Evolutionary conservation across 2,888 invertebrate genomes (phyloP).

Genomic region (Pristionchus mayeri): DNA sequence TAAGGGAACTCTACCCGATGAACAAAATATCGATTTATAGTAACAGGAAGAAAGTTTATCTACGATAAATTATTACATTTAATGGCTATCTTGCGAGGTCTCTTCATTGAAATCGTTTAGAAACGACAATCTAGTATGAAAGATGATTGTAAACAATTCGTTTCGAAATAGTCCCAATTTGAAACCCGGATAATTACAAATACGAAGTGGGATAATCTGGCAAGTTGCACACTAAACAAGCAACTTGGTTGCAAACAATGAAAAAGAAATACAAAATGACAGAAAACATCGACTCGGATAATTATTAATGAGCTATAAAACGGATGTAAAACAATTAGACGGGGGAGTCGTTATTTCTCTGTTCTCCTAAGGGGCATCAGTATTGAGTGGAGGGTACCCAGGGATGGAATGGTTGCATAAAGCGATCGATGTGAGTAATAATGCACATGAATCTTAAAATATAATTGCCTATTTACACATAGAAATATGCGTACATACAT

Average conservation of each 20-base stretch:
- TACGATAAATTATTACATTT: not conserved
- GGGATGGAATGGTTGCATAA: conserved; percentile 22
- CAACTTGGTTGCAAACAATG: not conserved
- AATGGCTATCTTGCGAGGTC: conserved; percentile 4
- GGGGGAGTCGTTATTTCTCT: not conserved
- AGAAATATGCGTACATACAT: not conserved
- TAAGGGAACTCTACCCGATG: not conserved
- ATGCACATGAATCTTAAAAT: not conserved
- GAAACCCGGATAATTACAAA: conserved; percentile 17
- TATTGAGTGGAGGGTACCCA: conserved; percentile 15
- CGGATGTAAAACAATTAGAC: no score
- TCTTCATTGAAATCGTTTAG: conserved; percentile 35
- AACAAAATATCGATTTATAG: not conserved
- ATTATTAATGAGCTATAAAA: no score
- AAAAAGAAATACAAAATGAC: not conserved
- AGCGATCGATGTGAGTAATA: conserved; percentile 1
- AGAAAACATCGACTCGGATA: not conserved
- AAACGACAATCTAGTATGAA: not conserved
- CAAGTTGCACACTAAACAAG: conserved; percentile 3
- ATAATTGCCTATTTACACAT: conserved; percentile 13
- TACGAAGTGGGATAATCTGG: not conserved
- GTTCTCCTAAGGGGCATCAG: not conserved
- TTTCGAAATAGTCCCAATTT: conserved; percentile 40
- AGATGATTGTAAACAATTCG: conserved; percentile 15
- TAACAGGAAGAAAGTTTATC: not conserved